phyloP scores from a whole-genome alignment of 1,140 invertebrate genomes.

The Leucophenga varia region DNA sequence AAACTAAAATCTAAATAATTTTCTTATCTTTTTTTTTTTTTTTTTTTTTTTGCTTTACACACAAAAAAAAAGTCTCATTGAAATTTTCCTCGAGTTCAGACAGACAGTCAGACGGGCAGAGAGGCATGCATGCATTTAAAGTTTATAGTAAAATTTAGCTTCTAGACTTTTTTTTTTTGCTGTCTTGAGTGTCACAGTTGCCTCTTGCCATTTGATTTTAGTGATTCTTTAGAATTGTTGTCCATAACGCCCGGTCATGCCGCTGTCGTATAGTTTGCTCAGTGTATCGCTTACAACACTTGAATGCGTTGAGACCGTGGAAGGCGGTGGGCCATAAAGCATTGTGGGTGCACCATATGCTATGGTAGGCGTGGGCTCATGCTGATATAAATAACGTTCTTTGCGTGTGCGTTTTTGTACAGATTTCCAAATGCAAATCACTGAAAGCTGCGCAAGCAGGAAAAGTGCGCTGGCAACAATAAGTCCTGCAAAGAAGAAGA shows the following conservation, averaged over 20 bases:
- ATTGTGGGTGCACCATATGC: slow-evolving; percentile 45
- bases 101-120: no score
- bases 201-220: no score
- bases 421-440: slow-evolving; percentile 54
- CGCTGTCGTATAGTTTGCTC: slow-evolving; percentile 83
- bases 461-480: slow-evolving; percentile 46
- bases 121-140: no score
- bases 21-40: no score
- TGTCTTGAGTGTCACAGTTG: no score
- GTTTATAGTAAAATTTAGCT: no score
- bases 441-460: slow-evolving; percentile 47
- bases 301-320: slow-evolving; percentile 32
- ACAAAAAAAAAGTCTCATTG: slow-evolving; percentile 16
- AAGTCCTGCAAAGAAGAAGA: slow-evolving; percentile 28
- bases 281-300: slow-evolving; percentile 69
- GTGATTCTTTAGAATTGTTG: slow-evolving; percentile 85
- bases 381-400: slow-evolving; percentile 57
- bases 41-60: slow-evolving; percentile 7
- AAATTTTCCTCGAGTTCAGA: no score
- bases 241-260: slow-evolving; percentile 69
- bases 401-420: slow-evolving; percentile 75
- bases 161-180: no score
- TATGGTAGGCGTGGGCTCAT: slow-evolving; percentile 41
- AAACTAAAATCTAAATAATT: no score
- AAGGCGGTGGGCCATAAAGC: slow-evolving; percentile 40